phyloP scores from a whole-genome alignment of 2,113 vertebrate genomes.

The Dendrocopos noguchii region DNA sequence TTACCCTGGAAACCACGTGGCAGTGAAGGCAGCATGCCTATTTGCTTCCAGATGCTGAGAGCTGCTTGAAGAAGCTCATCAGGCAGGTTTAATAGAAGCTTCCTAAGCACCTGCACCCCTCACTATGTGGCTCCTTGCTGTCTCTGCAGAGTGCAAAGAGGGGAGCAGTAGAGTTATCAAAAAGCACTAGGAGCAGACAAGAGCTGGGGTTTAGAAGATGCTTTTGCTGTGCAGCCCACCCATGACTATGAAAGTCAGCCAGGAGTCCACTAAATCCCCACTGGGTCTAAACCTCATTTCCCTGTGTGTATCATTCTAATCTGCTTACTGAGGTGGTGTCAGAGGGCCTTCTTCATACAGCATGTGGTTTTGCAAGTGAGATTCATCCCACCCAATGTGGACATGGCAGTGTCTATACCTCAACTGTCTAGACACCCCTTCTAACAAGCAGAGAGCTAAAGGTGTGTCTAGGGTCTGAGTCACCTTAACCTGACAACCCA shows the following conservation, averaged over 20 bases:
- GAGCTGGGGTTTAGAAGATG: not conserved
- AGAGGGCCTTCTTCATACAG: not conserved
- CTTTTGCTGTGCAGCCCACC: not conserved
- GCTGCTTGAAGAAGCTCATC: not conserved
- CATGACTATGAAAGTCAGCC: not conserved
- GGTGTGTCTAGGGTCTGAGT: not conserved
- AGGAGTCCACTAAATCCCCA: not conserved
- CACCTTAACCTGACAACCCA: not conserved
- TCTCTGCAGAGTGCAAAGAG: not conserved
- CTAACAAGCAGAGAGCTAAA: not conserved
- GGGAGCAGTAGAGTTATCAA: not conserved
- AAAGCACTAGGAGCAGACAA: not conserved
- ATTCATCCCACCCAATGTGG: not conserved
- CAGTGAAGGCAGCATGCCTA: not conserved
- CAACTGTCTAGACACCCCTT: slow-evolving; percentile 20
- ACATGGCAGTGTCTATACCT: fast-evolving
- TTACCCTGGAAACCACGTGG: slow-evolving; percentile 28
- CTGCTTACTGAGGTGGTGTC: not conserved
- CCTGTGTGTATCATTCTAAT: not conserved
- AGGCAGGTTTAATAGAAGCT: not conserved
- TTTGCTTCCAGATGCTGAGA: not conserved
- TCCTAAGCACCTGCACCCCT: not conserved
- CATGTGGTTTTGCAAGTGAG: not conserved
- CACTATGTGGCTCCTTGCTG: not conserved
- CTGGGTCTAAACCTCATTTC: not conserved